These are phyloP conservation scores for Ceyx cyanopectus DNA, from an alignment of 2,113 vertebrate species.

Conservation along the genomic window DNA sequence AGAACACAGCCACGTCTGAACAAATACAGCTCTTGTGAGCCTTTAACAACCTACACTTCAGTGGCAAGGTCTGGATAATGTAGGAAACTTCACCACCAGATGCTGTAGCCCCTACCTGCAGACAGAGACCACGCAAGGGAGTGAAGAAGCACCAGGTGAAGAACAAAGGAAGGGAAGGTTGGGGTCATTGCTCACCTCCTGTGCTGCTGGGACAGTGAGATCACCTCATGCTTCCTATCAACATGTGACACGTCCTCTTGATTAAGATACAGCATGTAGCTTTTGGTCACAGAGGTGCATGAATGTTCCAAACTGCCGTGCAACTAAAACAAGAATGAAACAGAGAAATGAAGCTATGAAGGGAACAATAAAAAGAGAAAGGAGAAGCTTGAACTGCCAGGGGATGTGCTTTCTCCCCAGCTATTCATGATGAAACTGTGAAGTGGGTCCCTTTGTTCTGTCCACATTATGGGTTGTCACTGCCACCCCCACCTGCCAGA, in stretches of 20 bases:
- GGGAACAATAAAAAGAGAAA: background rate
- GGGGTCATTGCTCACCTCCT: background rate
- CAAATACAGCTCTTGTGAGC: background rate
- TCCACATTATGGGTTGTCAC: background rate
- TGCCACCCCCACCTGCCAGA: background rate
- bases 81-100: background rate
- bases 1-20: background rate
- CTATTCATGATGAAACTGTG: accelerated
- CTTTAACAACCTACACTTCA: conserved; percentile 5
- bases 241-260: accelerated
- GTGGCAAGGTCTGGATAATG: background rate
- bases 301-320: background rate
- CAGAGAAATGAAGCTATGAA: background rate
- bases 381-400: background rate
- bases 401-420: accelerated
- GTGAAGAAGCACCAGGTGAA: accelerated
- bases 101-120: background rate
- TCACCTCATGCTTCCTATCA: background rate
- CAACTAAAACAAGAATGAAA: background rate
- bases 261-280: background rate
- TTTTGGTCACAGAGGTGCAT: background rate
- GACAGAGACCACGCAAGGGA: background rate
- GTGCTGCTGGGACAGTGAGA: background rate
- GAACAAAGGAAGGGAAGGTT: background rate
- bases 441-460: background rate